Percentiles rank a stretch among this genome's conserved stretches.
These are phyloP conservation scores for Scomber scombrus DNA, from an alignment of 2,113 vertebrate species.

Conservation along the genomic window DNA sequence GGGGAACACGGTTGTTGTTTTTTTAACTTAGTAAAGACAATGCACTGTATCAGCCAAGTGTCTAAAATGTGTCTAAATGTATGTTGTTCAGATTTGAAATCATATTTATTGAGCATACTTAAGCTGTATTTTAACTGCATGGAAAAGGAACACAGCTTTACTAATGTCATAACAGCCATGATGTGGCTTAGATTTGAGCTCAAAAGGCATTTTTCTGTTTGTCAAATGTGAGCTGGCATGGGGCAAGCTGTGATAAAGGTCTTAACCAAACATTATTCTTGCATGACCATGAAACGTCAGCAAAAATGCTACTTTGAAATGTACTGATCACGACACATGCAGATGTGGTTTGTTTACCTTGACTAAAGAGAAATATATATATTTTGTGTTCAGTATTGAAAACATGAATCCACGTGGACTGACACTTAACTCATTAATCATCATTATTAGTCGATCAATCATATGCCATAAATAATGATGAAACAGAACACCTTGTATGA, in stretches of 20 bases:
- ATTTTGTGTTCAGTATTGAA: neutral
- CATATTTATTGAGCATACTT: too few species aligned
- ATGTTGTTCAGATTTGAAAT: too few species aligned
- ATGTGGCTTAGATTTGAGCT: neutral
- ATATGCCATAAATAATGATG: neutral
- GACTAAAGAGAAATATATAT: neutral
- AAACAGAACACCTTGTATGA: neutral
- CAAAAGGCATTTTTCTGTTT: too few species aligned
- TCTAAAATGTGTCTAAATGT: neutral
- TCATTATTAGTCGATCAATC: neutral
- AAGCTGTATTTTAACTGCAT: too few species aligned
- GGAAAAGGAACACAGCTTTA: neutral
- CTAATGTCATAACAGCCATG: neutral
- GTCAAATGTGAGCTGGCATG: too few species aligned
- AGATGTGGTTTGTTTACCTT: too few species aligned
- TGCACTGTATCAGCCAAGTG: neutral
- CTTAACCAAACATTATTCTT: too few species aligned
- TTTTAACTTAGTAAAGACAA: constrained; percentile 33
- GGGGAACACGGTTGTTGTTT: constrained; percentile 42
- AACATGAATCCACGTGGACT: neutral
- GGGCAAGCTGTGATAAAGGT: too few species aligned
- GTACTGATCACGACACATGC: too few species aligned
- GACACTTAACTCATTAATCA: neutral
- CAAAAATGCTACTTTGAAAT: too few species aligned
- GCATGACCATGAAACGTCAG: too few species aligned